Evolutionary conservation across 2,888 invertebrate species (phyloP), one percentile per base, ranked within the genome.

Genomic region (Thymelicus acteon): DNA sequence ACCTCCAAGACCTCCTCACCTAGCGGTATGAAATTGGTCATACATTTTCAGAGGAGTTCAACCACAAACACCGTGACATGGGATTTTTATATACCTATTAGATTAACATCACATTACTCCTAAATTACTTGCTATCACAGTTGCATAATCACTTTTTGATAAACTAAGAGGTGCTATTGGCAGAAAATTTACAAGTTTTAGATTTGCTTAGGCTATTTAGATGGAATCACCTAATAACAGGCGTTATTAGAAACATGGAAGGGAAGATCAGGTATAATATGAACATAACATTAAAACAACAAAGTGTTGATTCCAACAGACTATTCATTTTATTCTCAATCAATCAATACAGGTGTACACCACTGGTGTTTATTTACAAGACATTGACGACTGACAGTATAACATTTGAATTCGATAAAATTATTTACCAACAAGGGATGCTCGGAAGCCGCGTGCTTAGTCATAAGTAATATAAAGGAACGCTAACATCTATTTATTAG

Each of bases 281-380:
- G 19, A 19, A 10, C 31, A 40, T 40, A 10, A 15, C 80, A 90
- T 87, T 88, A 82, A 90, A 89, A 90, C 87, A 85, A 84, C 75
- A 76, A 77, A 77, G 72, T 77, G 79, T 83, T 86, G 88, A 91
- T 92, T 91, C 84, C 88, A 92, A 91, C 89, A 86, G 87, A 90
- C 92, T 92, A 92, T 90, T 89, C 86, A 84, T 89, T 88, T 92
- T 88, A 92, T 91, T 92, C 85, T 84, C 86, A 91, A 89, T 89
- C 86, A 90, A 90, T 89, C 86, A 87, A 86, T 87, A 86, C 78
- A 83, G 84, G 82, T 86, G 85, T 83, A 89, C 92, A 91, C 90
- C 89, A 82, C 82, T 76, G 89, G 92, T 91, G 90, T 81, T 89
- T 93, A 93, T 93, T 91, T 93, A 93, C 93, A 93, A 90, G 87